Evolutionary conservation across 2,888 invertebrate genomes (phyloP), one percentile per base, ranked within the genome.

Genomic region (Bombylius major): DNA sequence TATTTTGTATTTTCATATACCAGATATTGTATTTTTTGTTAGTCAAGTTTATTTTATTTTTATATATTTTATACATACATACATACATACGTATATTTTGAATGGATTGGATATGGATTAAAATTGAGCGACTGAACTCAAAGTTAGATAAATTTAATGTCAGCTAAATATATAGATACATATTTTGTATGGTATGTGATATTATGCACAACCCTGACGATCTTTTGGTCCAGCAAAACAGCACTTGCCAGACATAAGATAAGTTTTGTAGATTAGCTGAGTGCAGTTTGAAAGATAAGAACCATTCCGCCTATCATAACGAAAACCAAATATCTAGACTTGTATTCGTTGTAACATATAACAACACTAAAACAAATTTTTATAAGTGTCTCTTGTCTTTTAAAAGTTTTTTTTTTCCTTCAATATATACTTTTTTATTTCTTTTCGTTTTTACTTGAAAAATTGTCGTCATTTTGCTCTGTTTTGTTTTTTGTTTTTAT

Each of bases 211-310:
- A 42, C 52, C 52, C 56, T 56, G 56, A 48, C 52, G 56, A 56
- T 56, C 49, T 56, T 23, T 51, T 58, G 56, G 57, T 56, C 59
- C 61, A 62, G 59, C 59, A 59, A 42, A 60, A 59, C 59, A 62
- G 59, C 64, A 62, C 61, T 62, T 64, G 63, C 65, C 65, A 65
- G 65, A 64, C 65, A 62, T 56, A 59, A 64, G 65, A 65, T 65
- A 64, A 64, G 63, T 65, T 62, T 60, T 55, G 58, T 62, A 64
- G 65, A 65, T 65, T 65, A 64, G 65, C 61, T 65, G 64, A 65
- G 65, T 64, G 64, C 65, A 65, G 62, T 61, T 62, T 60, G 59
- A 59, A 50, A 64, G 65, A 65, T 65, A 65, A 64, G 60, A 44
- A 55, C 59, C 62, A 64, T 64, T 64, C 64, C 62, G 64, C 64